Evolutionary conservation across 1,140 invertebrate genomes (phyloP).

Genomic region (Drosophila baimaii): DNA sequence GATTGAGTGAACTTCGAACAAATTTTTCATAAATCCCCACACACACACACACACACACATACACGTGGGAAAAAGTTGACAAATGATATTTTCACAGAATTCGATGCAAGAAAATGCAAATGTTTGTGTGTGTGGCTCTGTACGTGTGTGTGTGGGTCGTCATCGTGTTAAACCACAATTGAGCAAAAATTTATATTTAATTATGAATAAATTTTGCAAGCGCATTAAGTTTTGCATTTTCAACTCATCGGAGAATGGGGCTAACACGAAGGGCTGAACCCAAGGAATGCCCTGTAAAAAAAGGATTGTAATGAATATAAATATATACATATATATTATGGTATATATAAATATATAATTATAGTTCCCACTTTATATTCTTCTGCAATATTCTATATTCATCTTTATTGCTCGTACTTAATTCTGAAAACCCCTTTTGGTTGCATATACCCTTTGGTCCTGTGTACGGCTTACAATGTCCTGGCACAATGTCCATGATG

Average conservation of each 20-base stretch:
- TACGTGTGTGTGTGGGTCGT: slow-evolving; percentile 21
- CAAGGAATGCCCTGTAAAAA: slow-evolving; percentile 17
- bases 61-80: slow-evolving; percentile 38
- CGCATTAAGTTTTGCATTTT: slow-evolving; percentile 77
- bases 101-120: slow-evolving; percentile 34
- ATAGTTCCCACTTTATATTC: neutral
- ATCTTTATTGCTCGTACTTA: neutral
- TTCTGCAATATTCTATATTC: neutral
- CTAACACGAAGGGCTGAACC: neutral
- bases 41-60: neutral
- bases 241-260: slow-evolving; percentile 60
- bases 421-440: neutral
- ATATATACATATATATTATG: no score
- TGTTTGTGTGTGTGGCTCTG: slow-evolving; percentile 6
- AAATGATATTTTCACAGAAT: slow-evolving; percentile 39
- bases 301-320: no score
- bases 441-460: slow-evolving; percentile 8
- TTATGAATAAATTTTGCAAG: slow-evolving; percentile 82
- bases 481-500: slow-evolving; percentile 42
- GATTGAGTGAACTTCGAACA: slow-evolving; percentile 51
- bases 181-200: slow-evolving; percentile 82
- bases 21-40: slow-evolving; percentile 36
- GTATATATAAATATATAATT: neutral
- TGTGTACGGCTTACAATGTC: slow-evolving; percentile 12
- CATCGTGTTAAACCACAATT: slow-evolving; percentile 75